A percentile compares a stretch with the other conserved stretches of the same genome.
Conservation (phyloP, 30 jellyfish, hydroid and myxozoan genomes). For the Cassiopea andromeda region DNA sequence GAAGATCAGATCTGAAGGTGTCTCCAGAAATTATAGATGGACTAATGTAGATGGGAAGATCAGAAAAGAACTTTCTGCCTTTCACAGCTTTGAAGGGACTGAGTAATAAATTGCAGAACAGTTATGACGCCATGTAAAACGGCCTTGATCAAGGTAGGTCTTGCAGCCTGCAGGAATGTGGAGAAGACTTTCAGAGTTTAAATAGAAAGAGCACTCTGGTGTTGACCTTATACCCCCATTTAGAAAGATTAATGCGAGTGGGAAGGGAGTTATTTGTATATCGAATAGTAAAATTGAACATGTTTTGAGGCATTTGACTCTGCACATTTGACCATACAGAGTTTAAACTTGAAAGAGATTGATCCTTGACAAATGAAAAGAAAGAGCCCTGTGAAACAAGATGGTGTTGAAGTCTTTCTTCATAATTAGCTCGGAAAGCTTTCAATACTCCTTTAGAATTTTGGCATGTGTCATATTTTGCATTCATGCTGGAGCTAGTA, state of each 20-base stretch:
- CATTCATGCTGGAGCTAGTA: conserved; percentile 1
- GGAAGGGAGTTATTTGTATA: background rate
- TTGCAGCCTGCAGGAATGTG: conserved; percentile 4
- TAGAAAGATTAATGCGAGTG: background rate
- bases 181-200: background rate
- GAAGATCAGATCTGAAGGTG: background rate
- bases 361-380: background rate
- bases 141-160: conserved; percentile 7
- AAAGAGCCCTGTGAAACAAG: background rate
- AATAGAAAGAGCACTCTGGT: conserved; percentile 1
- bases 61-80: background rate
- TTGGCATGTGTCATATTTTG: background rate
- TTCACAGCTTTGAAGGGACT: background rate
- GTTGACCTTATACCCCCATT: conserved; percentile 1
- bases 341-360: background rate
- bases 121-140: conserved; percentile 7
- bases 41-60: background rate
- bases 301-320: background rate
- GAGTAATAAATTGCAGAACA: background rate
- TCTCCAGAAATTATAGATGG: background rate
- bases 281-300: background rate
- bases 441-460: background rate
- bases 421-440: background rate
- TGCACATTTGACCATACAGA: background rate
- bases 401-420: conserved; percentile 1